Evolutionary conservation across 2,113 vertebrate species (phyloP), one percentile per base, ranked within the genome.

Genomic region (Meriones unguiculatus): DNA sequence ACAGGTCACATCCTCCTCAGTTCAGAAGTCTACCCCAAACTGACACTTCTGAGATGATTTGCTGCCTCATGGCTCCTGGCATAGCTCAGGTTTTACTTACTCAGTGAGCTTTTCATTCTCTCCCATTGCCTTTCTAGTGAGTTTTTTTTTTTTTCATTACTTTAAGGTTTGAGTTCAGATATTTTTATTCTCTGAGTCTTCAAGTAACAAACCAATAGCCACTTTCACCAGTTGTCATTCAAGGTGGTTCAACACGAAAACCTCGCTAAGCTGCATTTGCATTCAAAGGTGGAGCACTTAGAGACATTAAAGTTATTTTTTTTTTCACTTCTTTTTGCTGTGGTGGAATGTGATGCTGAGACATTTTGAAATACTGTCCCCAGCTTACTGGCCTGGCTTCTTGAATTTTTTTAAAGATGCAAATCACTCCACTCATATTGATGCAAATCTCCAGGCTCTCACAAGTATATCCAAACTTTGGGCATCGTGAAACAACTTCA

Each of bases 311-410:
- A 94, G 41, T 41, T 41, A 4, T 28, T 54, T 32, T 78, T 92
- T 32, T 82, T 91, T 87, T 22, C 84, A 38, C 22, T 54, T 91
- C 46, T 25, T 91, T 92, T 93, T 95, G 12, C 17, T 64, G n/a
- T n/a, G 14, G 38, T 67, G 3, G 25, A 93, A 35, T 70, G 15
- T 13, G 7, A 92, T n/a, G 7, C 28, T 5, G 7, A 35, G 30
- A 88, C 78, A 90, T 35, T 82, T 50, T 14, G 54, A 88, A 85
- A 67, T 22, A 20, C 20, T 84, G 67, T 62, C 10, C 35, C 59
- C n/a, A 94, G 72, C 11, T 25, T 84, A 57, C 30, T 77, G 10
- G 7, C 54, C 88, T 96, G 52, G 5, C 82, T 59, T 76, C 59
- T 76, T 88, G 38, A 93, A n/a, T 72, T 30, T 81, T 88, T 89